phyloP scores from a whole-genome alignment of 2,797 vertebrate genomes.

The Sebastes elongatus region DNA sequence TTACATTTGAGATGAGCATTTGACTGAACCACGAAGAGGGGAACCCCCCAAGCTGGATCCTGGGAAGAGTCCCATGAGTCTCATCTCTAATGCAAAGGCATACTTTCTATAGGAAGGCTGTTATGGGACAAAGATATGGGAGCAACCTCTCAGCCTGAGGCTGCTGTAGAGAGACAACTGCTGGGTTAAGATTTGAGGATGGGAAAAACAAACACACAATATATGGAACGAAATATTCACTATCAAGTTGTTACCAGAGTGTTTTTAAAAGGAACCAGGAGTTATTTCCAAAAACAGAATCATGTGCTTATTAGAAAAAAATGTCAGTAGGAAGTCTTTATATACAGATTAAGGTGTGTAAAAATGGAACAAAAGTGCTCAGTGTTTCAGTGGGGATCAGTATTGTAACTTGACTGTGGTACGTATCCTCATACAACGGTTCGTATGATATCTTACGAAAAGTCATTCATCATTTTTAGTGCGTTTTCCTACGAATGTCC shows the following conservation, averaged over 20 bases:
- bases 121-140: slow-evolving; percentile 19
- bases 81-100: slow-evolving; percentile 42
- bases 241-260: background rate
- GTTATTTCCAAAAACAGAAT: background rate
- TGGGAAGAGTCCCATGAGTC: slow-evolving; percentile 24
- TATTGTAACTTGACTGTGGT: background rate
- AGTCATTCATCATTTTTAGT: too few relatives aligned
- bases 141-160: slow-evolving; percentile 1
- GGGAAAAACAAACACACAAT: slow-evolving; percentile 15
- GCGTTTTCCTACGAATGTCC: too few relatives aligned
- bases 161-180: slow-evolving; percentile 6
- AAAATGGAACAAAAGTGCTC: background rate
- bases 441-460: too few relatives aligned
- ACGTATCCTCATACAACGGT: too few relatives aligned
- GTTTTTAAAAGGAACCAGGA: background rate
- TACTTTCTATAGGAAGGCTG: slow-evolving; percentile 20
- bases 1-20: slow-evolving; percentile 36
- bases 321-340: background rate
- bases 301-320: background rate
- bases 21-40: slow-evolving; percentile 18
- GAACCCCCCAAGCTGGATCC: slow-evolving; percentile 15
- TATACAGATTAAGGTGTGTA: background rate
- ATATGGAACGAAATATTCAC: background rate
- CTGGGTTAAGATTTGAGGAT: background rate
- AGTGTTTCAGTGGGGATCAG: background rate